Conservation (phyloP, 2,113 vertebrate genomes). For the Sminthopsis crassicaudata region DNA sequence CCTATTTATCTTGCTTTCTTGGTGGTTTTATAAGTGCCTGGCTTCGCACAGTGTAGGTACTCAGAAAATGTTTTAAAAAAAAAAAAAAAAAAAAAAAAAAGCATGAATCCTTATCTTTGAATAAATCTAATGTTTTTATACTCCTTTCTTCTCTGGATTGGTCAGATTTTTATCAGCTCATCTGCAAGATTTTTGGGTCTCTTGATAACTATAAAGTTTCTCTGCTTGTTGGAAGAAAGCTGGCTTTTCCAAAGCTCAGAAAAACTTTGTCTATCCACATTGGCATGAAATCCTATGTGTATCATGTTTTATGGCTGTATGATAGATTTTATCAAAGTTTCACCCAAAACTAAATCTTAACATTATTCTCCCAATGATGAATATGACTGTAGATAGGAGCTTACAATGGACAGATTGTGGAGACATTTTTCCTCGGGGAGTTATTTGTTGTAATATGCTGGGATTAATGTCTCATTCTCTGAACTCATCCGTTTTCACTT, state of each 20-base stretch:
- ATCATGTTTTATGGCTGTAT: background rate
- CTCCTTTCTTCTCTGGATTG: background rate
- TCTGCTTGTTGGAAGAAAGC: background rate
- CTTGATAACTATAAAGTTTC: background rate
- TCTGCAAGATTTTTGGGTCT: slow-evolving; percentile 1
- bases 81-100: background rate
- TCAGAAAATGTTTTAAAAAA: background rate
- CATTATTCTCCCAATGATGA: background rate
- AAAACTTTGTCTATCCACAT: background rate
- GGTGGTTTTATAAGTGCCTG: background rate
- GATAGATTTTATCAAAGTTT: background rate
- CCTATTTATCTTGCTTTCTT: background rate
- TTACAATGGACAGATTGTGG: background rate
- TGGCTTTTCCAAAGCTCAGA: background rate
- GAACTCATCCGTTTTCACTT: background rate
- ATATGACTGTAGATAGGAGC: background rate
- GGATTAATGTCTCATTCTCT: background rate
- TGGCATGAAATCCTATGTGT: background rate
- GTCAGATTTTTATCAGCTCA: background rate
- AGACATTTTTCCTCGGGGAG: background rate
- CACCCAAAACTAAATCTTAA: background rate
- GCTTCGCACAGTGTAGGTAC: background rate
- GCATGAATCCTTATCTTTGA: background rate
- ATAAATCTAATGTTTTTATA: background rate
- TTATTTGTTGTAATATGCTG: background rate